A percentile compares a stretch with the other conserved stretches of the same genome.
phyloP scores from a whole-genome alignment of 2,113 vertebrate species.

The Pelobates fuscus region DNA sequence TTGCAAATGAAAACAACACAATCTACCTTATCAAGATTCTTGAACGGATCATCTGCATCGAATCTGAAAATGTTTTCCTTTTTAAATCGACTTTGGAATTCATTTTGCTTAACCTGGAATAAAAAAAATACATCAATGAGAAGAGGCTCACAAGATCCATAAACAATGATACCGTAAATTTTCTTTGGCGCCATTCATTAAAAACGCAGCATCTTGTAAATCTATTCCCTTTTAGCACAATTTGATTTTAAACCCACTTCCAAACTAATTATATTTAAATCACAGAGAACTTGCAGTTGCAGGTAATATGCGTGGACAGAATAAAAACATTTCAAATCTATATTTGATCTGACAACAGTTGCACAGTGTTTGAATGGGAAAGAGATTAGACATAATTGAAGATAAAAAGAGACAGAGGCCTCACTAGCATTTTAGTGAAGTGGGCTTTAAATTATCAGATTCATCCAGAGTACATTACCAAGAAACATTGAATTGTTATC shows the following conservation, averaged over 20 bases:
- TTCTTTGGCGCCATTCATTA: constrained; percentile 60
- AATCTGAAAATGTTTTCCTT: constrained; percentile 72
- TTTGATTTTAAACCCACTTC: constrained; percentile 70
- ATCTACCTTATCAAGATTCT: constrained; percentile 65
- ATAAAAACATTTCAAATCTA: constrained; percentile 82
- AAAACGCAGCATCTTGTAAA: constrained; percentile 64
- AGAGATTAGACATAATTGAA: constrained; percentile 94
- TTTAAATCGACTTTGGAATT: constrained; percentile 75
- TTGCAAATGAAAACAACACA: not conserved
- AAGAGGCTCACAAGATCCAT: constrained; percentile 23
- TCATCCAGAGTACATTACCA: constrained; percentile 88
- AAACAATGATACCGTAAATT: constrained; percentile 55
- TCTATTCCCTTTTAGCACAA: constrained; percentile 61
- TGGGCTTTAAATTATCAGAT: constrained; percentile 93
- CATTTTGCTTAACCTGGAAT: constrained; percentile 74
- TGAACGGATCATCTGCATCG: constrained; percentile 71
- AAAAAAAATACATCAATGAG: not conserved
- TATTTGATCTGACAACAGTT: constrained; percentile 92
- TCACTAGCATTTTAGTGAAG: constrained; percentile 87
- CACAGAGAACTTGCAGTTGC: constrained; percentile 58
- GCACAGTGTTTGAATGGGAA: constrained; percentile 88
- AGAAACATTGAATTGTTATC: constrained; percentile 98
- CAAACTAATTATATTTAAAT: constrained; percentile 66
- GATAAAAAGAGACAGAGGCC: constrained; percentile 88
- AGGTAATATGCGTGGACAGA: constrained; percentile 54